phyloP scores from a whole-genome alignment of 2,113 vertebrate genomes.

The Chrysemys picta region DNA sequence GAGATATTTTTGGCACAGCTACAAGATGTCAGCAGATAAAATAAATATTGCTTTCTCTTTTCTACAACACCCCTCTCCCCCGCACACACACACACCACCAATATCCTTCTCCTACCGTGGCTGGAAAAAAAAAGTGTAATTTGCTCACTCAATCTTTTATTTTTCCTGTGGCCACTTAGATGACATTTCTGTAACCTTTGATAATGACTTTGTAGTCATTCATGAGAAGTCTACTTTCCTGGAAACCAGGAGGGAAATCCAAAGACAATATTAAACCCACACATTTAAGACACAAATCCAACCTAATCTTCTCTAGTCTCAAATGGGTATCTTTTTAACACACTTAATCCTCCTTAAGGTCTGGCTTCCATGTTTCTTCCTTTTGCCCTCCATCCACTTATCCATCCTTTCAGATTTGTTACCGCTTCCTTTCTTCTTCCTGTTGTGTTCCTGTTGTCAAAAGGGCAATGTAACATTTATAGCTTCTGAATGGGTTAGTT shows the following conservation, averaged over 20 bases:
- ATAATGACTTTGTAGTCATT: not conserved
- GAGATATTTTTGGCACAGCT: slow-evolving; percentile 1
- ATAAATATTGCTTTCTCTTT: not conserved
- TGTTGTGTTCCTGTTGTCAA: slow-evolving; percentile 59
- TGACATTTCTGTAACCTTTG: not conserved
- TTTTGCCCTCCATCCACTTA: slow-evolving; percentile 62
- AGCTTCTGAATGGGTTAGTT: slow-evolving; percentile 43
- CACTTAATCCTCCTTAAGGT: slow-evolving; percentile 1
- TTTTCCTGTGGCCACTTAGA: not conserved
- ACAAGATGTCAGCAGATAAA: slow-evolving; percentile 26
- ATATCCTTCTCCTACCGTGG: not conserved
- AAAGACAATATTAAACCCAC: slow-evolving; percentile 21
- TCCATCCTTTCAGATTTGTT: slow-evolving; percentile 72
- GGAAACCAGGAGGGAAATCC: slow-evolving; percentile 3
- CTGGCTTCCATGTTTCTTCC: slow-evolving; percentile 40
- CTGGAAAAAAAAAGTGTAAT: not conserved
- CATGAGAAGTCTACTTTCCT: not conserved
- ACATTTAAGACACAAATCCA: not conserved
- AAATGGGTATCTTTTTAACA: slow-evolving; percentile 15
- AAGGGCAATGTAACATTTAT: slow-evolving; percentile 65
- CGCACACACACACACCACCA: not conserved
- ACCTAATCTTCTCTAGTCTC: not conserved
- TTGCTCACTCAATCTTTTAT: not conserved
- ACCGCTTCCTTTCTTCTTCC: slow-evolving; percentile 51
- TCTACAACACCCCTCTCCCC: not conserved